These are phyloP conservation scores for Pterostichus niger DNA, from an alignment of 2,888 invertebrate genomes.

Conservation along the genomic window DNA sequence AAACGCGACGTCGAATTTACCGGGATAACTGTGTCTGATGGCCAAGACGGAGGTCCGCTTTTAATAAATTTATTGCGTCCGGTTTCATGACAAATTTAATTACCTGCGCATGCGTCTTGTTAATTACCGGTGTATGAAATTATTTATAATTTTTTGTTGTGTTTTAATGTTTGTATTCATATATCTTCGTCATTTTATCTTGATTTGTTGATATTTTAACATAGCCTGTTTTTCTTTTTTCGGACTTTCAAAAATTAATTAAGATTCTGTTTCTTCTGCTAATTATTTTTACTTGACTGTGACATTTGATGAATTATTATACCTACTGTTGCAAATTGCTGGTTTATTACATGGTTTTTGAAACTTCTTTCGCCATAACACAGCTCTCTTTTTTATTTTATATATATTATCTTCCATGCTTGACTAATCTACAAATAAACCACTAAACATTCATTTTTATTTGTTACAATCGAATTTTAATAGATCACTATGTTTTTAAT, in stretches of 20 bases:
- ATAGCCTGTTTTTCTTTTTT: constrained; percentile 34
- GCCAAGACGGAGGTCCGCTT: constrained; percentile 13
- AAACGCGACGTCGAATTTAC: constrained; percentile 57
- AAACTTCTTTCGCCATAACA: background rate
- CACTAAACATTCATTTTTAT: no score
- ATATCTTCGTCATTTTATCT: constrained; percentile 45
- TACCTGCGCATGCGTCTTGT: constrained; percentile 49
- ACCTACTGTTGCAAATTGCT: constrained; percentile 10
- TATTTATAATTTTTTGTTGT: constrained; percentile 3
- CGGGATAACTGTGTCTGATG: background rate
- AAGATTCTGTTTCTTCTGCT: constrained; percentile 38
- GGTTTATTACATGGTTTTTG: background rate
- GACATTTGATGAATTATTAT: constrained; percentile 29
- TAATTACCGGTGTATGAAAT: constrained; percentile 26
- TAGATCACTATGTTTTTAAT: no score
- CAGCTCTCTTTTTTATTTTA: background rate
- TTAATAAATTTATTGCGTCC: constrained; percentile 58
- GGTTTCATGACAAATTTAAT: constrained; percentile 54
- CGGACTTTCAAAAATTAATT: constrained; percentile 36
- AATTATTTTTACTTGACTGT: constrained; percentile 50
- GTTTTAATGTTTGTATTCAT: background rate
- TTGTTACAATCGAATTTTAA: no score
- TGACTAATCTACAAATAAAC: no score
- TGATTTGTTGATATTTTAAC: constrained; percentile 42
- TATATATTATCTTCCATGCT: no score